A percentile compares a stretch with the other conserved stretches of the same genome.
phyloP scores from a whole-genome alignment of 2,797 vertebrate species.

The Tinamus major region DNA sequence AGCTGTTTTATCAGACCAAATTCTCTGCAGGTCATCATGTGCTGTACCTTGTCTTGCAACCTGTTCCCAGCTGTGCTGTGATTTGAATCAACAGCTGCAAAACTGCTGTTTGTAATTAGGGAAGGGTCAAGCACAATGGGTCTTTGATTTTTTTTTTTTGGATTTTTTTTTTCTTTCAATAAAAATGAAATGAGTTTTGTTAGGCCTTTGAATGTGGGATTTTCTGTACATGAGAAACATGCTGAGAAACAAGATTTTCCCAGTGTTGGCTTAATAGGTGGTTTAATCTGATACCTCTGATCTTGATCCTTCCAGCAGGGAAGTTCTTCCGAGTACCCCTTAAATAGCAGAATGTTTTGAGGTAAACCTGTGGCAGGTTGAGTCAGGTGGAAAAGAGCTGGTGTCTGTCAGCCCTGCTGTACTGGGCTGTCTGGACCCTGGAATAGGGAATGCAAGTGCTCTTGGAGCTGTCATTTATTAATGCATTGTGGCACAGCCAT shows the following conservation, averaged over 20 bases:
- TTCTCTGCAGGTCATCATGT: not conserved
- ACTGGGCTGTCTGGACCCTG: not conserved
- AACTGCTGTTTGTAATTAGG: not conserved
- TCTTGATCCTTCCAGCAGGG: not conserved
- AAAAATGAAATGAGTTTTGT: conserved; percentile 6
- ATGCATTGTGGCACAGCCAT: not conserved
- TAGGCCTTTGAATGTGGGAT: not conserved
- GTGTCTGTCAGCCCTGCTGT: not conserved
- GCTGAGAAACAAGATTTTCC: not conserved
- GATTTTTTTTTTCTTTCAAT: not conserved
- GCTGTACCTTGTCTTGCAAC: fast-evolving
- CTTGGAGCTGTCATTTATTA: not conserved
- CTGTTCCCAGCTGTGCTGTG: not conserved
- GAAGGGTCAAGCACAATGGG: not conserved
- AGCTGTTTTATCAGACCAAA: not conserved
- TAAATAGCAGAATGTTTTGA: not conserved
- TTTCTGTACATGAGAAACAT: not conserved
- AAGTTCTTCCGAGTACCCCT: not conserved
- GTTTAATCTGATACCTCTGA: conserved; percentile 1
- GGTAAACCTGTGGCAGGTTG: not conserved
- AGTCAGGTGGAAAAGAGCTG: conserved; percentile 13
- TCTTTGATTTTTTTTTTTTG: not conserved
- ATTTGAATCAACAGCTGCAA: not conserved
- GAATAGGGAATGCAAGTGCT: not conserved
- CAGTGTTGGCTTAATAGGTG: not conserved